Conservation (phyloP, 1,140 invertebrate genomes). For the Ips typographus region DNA sequence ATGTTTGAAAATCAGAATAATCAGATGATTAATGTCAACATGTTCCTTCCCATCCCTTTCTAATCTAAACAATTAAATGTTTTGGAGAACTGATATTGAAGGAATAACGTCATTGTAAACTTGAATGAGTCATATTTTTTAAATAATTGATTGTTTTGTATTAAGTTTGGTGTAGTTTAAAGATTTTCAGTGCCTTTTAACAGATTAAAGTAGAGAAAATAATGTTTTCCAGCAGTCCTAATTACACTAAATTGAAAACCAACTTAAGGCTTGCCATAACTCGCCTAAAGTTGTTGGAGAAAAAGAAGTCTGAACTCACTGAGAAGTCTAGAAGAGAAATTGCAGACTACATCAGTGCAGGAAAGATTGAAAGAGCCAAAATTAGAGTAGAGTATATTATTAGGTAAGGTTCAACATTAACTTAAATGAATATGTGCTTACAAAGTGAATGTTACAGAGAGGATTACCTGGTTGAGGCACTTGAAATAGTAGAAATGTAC, state of each 20-base stretch:
- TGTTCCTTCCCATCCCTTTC: too few species aligned
- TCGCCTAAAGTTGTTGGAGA: constrained; percentile 92
- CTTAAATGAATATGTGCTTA: background rate
- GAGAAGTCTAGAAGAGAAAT: constrained; percentile 97
- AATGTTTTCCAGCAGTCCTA: constrained; percentile 87
- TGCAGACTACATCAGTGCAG: constrained; percentile 88
- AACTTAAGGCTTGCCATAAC: constrained; percentile 91
- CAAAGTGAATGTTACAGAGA: constrained; percentile 63
- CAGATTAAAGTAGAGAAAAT: constrained; percentile 6
- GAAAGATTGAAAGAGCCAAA: constrained; percentile 91
- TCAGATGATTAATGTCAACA: too few species aligned
- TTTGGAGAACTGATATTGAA: too few species aligned
- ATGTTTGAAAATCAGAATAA: too few species aligned
- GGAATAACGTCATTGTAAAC: too few species aligned
- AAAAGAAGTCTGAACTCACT: constrained; percentile 97
- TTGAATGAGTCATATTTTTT: too few species aligned
- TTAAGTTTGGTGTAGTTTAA: too few species aligned
- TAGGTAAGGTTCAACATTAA: constrained; percentile 52
- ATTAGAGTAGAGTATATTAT: constrained; percentile 99
- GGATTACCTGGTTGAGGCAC: constrained; percentile 98
- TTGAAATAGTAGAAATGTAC: constrained; percentile 99
- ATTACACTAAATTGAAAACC: constrained; percentile 96
- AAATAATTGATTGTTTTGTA: too few species aligned
- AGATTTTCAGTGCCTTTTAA: too few species aligned
- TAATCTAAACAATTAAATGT: too few species aligned